Percentiles rank a stretch among this genome's conserved stretches.
phyloP scores from a whole-genome alignment of 2,888 invertebrate species.

The Pharmacophagus antenor region DNA sequence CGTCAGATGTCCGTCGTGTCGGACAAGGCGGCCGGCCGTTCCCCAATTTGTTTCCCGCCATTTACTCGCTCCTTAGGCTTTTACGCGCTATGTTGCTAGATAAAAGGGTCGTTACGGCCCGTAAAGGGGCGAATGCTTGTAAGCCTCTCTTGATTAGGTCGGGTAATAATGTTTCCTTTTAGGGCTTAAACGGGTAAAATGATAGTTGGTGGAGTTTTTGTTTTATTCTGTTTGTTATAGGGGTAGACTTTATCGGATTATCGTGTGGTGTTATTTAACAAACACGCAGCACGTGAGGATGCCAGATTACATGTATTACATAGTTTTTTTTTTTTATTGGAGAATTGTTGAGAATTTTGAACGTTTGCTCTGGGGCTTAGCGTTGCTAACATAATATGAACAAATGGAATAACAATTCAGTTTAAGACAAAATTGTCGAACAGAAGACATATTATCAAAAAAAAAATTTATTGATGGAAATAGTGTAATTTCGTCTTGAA shows the following conservation, averaged over 20 bases:
- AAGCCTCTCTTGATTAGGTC: constrained; percentile 65
- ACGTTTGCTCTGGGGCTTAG: too few species aligned
- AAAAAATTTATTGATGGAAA: too few species aligned
- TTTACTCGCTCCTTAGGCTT: constrained; percentile 50
- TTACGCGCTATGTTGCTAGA: constrained; percentile 60
- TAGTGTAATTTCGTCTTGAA: too few species aligned
- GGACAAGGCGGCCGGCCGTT: constrained; percentile 35
- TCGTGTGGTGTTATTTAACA: neutral
- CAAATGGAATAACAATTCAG: too few species aligned
- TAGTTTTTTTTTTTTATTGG: too few species aligned
- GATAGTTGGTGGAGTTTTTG: constrained; percentile 26
- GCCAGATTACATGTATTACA: too few species aligned
- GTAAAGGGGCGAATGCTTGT: constrained; percentile 53
- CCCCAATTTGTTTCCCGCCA: constrained; percentile 38
- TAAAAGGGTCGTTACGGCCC: constrained; percentile 59
- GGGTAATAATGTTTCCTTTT: constrained; percentile 54
- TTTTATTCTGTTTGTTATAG: constrained; percentile 27
- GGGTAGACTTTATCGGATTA: constrained; percentile 22
- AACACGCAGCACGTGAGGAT: neutral
- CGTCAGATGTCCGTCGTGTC: constrained; percentile 37
- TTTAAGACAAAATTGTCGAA: too few species aligned
- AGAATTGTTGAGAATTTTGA: too few species aligned
- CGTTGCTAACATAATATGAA: too few species aligned
- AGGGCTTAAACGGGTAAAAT: constrained; percentile 47
- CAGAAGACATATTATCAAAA: too few species aligned